A percentile compares a stretch with the other conserved stretches of the same genome.
phyloP scores from a whole-genome alignment of 2,888 invertebrate species.

The Meandrusa payeni region DNA sequence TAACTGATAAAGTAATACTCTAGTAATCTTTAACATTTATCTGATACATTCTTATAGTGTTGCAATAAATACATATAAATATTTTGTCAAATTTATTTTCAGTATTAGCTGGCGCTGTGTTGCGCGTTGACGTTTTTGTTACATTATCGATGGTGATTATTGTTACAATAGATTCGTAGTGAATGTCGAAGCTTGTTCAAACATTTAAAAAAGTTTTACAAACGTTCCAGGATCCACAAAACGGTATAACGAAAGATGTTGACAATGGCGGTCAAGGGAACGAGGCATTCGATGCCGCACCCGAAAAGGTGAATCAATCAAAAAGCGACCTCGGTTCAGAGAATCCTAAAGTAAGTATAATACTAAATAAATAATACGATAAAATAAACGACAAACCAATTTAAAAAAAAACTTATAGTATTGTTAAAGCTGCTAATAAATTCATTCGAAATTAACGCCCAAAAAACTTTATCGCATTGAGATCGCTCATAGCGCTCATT shows the following conservation, averaged over 20 bases:
- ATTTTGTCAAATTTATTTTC: slow-evolving; percentile 19
- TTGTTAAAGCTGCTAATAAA: too few relatives aligned
- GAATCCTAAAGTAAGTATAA: slow-evolving; percentile 11
- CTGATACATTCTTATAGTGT: slow-evolving; percentile 23
- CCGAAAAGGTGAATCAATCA: slow-evolving; percentile 32
- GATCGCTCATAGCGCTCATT: too few relatives aligned
- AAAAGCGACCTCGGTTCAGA: slow-evolving; percentile 27
- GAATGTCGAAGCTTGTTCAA: too few relatives aligned
- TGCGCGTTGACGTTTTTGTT: slow-evolving; percentile 12
- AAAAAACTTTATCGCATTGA: too few relatives aligned
- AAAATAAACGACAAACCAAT: too few relatives aligned
- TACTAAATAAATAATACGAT: too few relatives aligned
- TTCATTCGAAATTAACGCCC: too few relatives aligned
- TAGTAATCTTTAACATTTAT: slow-evolving; percentile 21
- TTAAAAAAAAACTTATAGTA: too few relatives aligned
- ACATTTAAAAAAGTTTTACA: background rate
- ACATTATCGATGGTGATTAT: slow-evolving; percentile 9
- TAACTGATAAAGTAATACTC: slow-evolving; percentile 4
- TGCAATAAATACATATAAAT: slow-evolving; percentile 39
- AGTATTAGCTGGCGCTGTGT: slow-evolving; percentile 16
- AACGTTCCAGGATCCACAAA: slow-evolving; percentile 22
- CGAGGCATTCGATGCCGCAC: slow-evolving; percentile 26
- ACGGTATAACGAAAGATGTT: background rate
- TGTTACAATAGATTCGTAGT: background rate
- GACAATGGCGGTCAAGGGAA: slow-evolving; percentile 27